A percentile compares a stretch with the other conserved stretches of the same genome.
phyloP scores from a whole-genome alignment of 2,113 vertebrate genomes.

The Ahaetulla prasina region DNA sequence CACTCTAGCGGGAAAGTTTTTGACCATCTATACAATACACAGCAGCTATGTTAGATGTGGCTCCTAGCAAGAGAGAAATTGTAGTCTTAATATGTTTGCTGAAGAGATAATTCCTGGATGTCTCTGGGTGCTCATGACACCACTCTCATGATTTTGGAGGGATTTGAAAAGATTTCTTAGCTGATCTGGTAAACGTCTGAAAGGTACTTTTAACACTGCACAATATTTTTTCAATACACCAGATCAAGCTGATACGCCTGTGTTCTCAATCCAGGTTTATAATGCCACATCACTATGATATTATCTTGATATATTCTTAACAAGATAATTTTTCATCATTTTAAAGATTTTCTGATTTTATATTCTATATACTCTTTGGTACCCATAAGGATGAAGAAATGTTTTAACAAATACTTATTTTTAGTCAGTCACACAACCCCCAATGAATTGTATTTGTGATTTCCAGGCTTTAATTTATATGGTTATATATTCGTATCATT shows the following conservation, averaged over 20 bases:
- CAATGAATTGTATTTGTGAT: not conserved
- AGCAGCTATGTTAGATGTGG: not conserved
- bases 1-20: not conserved
- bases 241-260: not conserved
- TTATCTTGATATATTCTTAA: not conserved
- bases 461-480: not conserved
- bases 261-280: not conserved
- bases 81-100: not conserved
- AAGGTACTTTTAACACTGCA: not conserved
- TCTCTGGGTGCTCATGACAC: not conserved
- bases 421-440: not conserved
- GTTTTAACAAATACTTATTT: not conserved
- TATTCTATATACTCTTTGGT: not conserved
- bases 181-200: not conserved
- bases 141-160: not conserved
- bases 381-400: not conserved
- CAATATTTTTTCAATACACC: not conserved
- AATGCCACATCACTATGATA: not conserved
- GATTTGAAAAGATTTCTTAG: not conserved
- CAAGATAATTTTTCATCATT: not conserved
- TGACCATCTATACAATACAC: not conserved
- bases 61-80: not conserved
- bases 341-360: not conserved
- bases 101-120: not conserved
- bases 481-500: not conserved